phyloP scores from a whole-genome alignment of 2,113 vertebrate species.

The Cyanoderma ruficeps region DNA sequence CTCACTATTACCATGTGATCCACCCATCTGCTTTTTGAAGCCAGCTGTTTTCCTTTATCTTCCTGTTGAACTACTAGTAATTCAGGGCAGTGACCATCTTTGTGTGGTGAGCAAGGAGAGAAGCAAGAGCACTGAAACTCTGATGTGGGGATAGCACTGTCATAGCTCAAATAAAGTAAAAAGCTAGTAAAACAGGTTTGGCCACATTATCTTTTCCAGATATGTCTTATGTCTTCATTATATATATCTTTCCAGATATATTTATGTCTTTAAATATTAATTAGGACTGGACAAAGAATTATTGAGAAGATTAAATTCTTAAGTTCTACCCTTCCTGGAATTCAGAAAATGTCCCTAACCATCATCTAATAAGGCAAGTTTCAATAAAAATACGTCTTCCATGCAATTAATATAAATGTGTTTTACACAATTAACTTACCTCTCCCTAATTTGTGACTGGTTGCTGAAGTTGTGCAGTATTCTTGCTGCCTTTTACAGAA shows the following conservation, averaged over 20 bases:
- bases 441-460: not conserved
- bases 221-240: not conserved
- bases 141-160: not conserved
- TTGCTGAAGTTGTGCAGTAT: not conserved
- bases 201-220: not conserved
- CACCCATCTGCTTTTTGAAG: conserved; percentile 60
- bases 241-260: not conserved
- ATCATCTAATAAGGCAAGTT: not conserved
- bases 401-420: not conserved
- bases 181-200: not conserved
- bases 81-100: conserved; percentile 15
- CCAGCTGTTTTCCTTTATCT: conserved; percentile 64
- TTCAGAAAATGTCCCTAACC: not conserved
- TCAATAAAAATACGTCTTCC: not conserved
- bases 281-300: not conserved
- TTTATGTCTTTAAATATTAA: not conserved
- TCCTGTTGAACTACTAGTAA: conserved; percentile 42
- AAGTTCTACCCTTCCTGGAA: not conserved
- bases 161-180: not conserved
- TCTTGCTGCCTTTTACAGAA: not conserved
- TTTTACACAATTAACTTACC: not conserved
- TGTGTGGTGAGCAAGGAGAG: not conserved
- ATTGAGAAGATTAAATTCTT: not conserved
- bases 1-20: conserved; percentile 60
- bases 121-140: not conserved